Conservation (phyloP, 2,888 invertebrate genomes). For the Geophilus truncorum region DNA sequence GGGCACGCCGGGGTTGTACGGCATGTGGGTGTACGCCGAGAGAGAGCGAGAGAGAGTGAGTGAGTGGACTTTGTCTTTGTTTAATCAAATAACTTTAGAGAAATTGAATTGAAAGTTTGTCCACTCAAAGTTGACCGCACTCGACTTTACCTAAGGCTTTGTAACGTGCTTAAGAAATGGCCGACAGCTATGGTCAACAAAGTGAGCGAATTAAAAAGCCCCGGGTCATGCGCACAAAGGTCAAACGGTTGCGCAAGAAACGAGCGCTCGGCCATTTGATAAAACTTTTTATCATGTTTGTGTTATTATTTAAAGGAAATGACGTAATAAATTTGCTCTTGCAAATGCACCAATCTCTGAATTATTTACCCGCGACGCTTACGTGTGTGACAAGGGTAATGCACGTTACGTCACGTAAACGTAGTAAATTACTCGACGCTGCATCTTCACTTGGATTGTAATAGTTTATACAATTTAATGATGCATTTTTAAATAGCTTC, state of each 20-base stretch:
- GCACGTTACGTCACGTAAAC: too few relatives aligned
- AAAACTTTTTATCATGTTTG: neutral
- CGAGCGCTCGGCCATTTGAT: neutral
- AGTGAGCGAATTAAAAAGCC: slow-evolving; percentile 18
- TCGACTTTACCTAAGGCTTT: slow-evolving; percentile 7
- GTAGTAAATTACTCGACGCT: too few relatives aligned
- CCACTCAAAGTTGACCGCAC: slow-evolving; percentile 19
- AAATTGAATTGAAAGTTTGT: slow-evolving; percentile 24
- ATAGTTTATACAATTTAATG: too few relatives aligned
- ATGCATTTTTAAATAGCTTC: too few relatives aligned
- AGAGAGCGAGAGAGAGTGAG: neutral
- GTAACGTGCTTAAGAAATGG: slow-evolving; percentile 1
- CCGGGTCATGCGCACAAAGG: neutral
- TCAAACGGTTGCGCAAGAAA: neutral
- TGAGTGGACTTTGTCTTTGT: slow-evolving; percentile 10
- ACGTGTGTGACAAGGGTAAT: too few relatives aligned
- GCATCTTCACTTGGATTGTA: too few relatives aligned
- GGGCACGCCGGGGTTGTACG: neutral
- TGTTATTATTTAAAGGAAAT: too few relatives aligned
- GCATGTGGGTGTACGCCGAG: neutral
- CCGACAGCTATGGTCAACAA: slow-evolving; percentile 13
- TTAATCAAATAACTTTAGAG: slow-evolving; percentile 27
- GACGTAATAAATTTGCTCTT: too few relatives aligned
- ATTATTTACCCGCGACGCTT: too few relatives aligned
- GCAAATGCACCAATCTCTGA: too few relatives aligned